Evolutionary conservation across 2,797 vertebrate genomes (phyloP).

Genomic region (Sebastes trivittatus): DNA sequence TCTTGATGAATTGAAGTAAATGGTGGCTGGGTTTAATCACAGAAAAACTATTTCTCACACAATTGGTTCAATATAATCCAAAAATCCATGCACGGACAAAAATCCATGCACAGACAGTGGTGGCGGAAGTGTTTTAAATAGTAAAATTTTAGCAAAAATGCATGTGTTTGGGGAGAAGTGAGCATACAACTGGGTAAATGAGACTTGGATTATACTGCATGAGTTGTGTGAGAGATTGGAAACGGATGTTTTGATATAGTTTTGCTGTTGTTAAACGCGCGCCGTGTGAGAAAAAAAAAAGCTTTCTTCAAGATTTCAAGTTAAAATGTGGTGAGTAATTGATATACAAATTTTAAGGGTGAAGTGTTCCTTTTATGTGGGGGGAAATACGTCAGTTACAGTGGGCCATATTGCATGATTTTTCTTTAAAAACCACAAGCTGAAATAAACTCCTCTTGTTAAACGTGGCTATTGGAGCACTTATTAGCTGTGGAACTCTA

Average conservation of each 20-base stretch:
- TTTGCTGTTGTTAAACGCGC: background rate
- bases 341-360: background rate
- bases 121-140: background rate
- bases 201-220: no score
- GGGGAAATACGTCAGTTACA: fast-evolving
- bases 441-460: background rate
- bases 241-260: no score
- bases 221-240: no score
- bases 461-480: background rate
- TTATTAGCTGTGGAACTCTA: background rate
- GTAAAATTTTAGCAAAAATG: background rate
- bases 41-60: background rate
- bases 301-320: background rate
- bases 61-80: no score
- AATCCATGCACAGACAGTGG: background rate
- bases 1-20: background rate
- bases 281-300: fast-evolving
- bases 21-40: background rate
- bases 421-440: background rate
- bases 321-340: background rate
- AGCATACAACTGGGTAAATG: no score
- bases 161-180: background rate
- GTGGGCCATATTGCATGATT: background rate
- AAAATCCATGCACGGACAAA: no score
- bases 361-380: background rate